Base-by-base conservation (phyloP, 2,113 vertebrate species). In the Chlorodrepanis virens region DNA sequence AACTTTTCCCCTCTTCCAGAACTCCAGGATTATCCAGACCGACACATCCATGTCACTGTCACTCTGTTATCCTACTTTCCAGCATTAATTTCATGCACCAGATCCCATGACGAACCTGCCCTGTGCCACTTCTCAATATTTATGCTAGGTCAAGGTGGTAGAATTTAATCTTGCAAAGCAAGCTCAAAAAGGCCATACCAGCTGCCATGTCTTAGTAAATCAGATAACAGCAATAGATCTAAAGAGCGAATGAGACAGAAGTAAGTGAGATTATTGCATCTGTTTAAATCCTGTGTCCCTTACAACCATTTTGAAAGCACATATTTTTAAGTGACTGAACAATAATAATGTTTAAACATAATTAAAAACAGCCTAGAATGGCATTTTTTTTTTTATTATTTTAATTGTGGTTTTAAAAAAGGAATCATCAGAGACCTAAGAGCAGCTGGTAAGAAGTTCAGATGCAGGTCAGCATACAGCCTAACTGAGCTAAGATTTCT, bases 371-470 rank as follows among this genome's bases (percentile, higher is more conserved):
- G 53, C 20, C 64, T 60, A 80, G 64, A 78, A 63, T 75, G 29
- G 52, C 0, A 52, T 68, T 47, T 60, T 78, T 35, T 53, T 61
- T 60, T 60, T 52, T 37, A 67, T 68, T 33, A 84, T 69, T 40
- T 61, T 83, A 89, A 83, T 53, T 75, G 33, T 80, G n/a, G 47
- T 89, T 71, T 96, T 50, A 12, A 80, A 78, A 52, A 12, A 64
- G 89, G 47, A 71, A 77, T 87, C 33, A 14, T 87, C 82, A 78
- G 53, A 94, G 83, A 86, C 79, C 49, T 74, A 71, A 77, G 65
- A 96, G 92, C 90, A 96, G 93, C 94, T 97, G 89, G 88, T 74
- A 97, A 89, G 91, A 97, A 97, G 98, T 98, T 98, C 98, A 98
- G 96, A 97, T 70, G 52, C 93, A 96, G 98, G 98, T 98, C 98